Percentiles rank a stretch among this genome's conserved stretches.
phyloP scores from a whole-genome alignment of 2,888 invertebrate species.

The Epirrhoe alternata region DNA sequence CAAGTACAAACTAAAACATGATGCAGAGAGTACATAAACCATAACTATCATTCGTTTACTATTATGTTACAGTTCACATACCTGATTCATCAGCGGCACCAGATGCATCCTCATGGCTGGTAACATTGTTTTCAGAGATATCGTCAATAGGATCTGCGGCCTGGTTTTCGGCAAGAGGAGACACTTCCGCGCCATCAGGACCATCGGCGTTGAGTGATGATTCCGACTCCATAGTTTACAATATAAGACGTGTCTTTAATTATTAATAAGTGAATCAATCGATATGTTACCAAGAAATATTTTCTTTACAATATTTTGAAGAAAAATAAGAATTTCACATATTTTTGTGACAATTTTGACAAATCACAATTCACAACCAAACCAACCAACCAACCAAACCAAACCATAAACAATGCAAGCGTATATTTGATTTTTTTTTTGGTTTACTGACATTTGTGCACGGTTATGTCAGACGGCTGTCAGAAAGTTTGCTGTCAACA shows the following conservation, averaged over 20 bases:
- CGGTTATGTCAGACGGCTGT: too few relatives aligned
- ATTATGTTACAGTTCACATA: constrained; percentile 38
- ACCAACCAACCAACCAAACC: too few relatives aligned
- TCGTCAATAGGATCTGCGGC: constrained; percentile 65
- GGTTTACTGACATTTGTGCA: too few relatives aligned
- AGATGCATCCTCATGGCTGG: constrained; percentile 66
- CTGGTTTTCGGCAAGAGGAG: constrained; percentile 72
- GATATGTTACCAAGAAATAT: constrained; percentile 55
- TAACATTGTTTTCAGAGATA: constrained; percentile 69
- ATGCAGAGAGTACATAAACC: constrained; percentile 16
- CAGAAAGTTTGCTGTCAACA: too few relatives aligned
- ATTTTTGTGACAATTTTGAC: neutral
- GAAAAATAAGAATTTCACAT: constrained; percentile 9
- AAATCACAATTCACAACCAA: too few relatives aligned
- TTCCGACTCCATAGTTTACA: constrained; percentile 73
- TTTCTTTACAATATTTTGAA: constrained; percentile 56
- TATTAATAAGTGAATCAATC: constrained; percentile 62
- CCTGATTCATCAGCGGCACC: constrained; percentile 66
- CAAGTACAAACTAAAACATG: neutral
- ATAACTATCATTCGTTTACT: neutral
- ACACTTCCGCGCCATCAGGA: constrained; percentile 82
- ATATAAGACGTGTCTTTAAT: constrained; percentile 41
- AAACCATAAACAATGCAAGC: neutral
- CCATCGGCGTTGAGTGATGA: constrained; percentile 69
- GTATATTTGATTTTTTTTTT: neutral